These are phyloP conservation scores for Delichon dasypus DNA, from an alignment of 2,797 vertebrate genomes.

Conservation along the genomic window DNA sequence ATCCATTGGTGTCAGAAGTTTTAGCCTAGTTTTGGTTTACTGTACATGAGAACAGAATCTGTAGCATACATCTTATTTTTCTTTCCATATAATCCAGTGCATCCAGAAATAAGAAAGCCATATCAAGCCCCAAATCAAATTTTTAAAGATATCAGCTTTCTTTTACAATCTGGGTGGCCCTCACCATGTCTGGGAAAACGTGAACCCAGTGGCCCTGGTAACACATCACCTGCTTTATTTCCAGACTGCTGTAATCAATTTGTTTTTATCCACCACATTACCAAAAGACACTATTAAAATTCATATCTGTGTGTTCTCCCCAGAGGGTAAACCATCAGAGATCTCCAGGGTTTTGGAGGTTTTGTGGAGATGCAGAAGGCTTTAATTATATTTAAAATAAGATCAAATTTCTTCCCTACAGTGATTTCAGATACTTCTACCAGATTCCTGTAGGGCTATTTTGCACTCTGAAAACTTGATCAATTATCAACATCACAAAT, in stretches of 20 bases:
- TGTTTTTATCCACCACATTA: slow-evolving; percentile 62
- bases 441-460: slow-evolving; percentile 44
- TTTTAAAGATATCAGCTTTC: slow-evolving; percentile 59
- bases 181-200: slow-evolving; percentile 54
- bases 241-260: slow-evolving; percentile 64
- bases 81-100: slow-evolving; percentile 31
- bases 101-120: slow-evolving; percentile 27
- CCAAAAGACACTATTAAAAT: slow-evolving; percentile 64
- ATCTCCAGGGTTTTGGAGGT: slow-evolving; percentile 39
- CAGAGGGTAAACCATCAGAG: slow-evolving; percentile 57
- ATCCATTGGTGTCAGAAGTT: background rate
- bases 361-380: slow-evolving; percentile 46
- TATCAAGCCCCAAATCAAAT: slow-evolving; percentile 48
- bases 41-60: slow-evolving; percentile 24
- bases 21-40: slow-evolving; percentile 20
- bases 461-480: slow-evolving; percentile 47
- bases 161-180: slow-evolving; percentile 55
- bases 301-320: slow-evolving; percentile 59
- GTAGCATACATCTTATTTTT: slow-evolving; percentile 16
- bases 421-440: slow-evolving; percentile 51
- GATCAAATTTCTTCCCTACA: slow-evolving; percentile 50
- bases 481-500: slow-evolving; percentile 32
- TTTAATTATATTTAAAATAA: slow-evolving; percentile 62
- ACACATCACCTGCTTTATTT: slow-evolving; percentile 60
- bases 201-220: slow-evolving; percentile 44